Evolutionary conservation across 2,113 vertebrate genomes (phyloP), one percentile per base, ranked within the genome.

Genomic region (Ictalurus punctatus): DNA sequence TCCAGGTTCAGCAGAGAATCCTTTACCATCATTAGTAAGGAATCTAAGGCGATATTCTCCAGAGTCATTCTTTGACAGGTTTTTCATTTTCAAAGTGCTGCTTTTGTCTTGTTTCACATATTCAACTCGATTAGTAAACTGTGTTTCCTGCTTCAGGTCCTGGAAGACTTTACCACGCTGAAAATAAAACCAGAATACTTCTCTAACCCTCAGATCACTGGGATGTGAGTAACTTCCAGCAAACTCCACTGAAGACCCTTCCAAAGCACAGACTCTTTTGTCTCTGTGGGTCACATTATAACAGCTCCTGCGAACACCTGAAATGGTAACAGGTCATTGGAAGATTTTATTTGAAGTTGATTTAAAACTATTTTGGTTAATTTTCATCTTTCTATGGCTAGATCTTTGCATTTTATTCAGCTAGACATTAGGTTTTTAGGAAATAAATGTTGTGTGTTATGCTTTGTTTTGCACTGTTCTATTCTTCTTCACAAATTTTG

Each of bases 1-100:
- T 61, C 80, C 80, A 37, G 80, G 56, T 83, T 0, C 40, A 25
- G 30, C 17, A 83, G 30, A 83, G 9, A 59, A 61, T 52, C 8
- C 1, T 0, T 37, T 34, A 34, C 34, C 0, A 13, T 0, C 0
- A 61, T 37, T 40, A 4, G 4, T 40, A 8, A n/a, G 2, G 3
- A 34, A 12, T 83, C 80, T 12, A 83, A 83, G n/a, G 0, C 9
- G 30, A 61, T 83, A 83, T 37, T 61, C 56, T 23, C 30, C 56
- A 61, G 80, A 83, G 56, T 83, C 80, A 5, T 83, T 23, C 30
- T 14, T 37, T 61, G 17, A 25, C 80, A 83, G 3, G 9, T 61
- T 19, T 4, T 25, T 83, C 16, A 83, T 61, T 59, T 40, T 83
- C 10, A 83, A 2, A 23, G 30, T 40, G 30, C 0, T 19, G 19